These are phyloP conservation scores for Trachelus stipa DNA, from an alignment of 2,888 invertebrate genomes.

Conservation along the genomic window DNA sequence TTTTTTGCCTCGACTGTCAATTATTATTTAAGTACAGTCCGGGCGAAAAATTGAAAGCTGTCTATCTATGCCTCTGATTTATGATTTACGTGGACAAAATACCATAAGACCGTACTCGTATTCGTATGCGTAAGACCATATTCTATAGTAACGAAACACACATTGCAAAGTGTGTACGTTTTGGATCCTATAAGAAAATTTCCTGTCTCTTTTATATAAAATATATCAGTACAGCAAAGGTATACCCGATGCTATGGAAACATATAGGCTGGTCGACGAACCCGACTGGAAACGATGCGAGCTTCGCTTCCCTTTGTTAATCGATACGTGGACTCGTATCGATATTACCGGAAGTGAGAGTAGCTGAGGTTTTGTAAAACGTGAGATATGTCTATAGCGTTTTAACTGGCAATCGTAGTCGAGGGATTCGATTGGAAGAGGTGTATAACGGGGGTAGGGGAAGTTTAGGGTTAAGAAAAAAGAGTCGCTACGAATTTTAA, in stretches of 20 bases:
- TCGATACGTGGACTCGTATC: constrained; percentile 4
- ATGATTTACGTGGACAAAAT: background rate
- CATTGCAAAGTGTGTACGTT: background rate
- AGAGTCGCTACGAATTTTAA: background rate
- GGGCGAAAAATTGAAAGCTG: background rate
- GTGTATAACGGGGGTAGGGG: background rate
- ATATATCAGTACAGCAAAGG: background rate
- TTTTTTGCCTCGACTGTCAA: background rate
- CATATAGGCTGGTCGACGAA: constrained; percentile 3
- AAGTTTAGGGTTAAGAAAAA: background rate
- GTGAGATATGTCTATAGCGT: background rate
- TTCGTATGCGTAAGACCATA: background rate
- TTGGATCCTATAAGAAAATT: background rate
- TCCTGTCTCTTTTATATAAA: background rate
- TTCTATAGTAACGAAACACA: background rate
- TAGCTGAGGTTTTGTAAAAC: background rate
- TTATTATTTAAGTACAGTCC: background rate
- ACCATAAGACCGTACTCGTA: too few species aligned
- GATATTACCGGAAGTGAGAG: background rate
- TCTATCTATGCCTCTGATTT: background rate
- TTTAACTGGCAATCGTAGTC: background rate
- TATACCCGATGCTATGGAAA: background rate
- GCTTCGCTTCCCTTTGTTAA: background rate
- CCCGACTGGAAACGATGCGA: background rate
- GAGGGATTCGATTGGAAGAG: background rate